A percentile compares a stretch with the other conserved stretches of the same genome.
Conservation (phyloP, 2,113 vertebrate species). For the Bubo scandiacus region DNA sequence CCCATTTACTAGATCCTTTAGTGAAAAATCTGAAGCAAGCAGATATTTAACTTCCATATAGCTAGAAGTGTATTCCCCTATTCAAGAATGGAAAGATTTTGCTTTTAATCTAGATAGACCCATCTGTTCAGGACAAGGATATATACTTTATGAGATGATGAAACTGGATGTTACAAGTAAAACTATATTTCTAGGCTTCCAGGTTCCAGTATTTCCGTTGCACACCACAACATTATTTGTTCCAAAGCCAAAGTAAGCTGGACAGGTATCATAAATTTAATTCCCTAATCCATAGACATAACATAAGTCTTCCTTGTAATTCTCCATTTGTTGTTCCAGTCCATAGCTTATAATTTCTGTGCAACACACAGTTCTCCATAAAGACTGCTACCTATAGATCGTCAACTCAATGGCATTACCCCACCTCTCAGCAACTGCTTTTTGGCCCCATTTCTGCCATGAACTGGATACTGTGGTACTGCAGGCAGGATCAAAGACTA, state of each 20-base stretch:
- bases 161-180: not conserved
- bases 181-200: not conserved
- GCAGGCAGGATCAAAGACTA: not conserved
- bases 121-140: not conserved
- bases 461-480: not conserved
- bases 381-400: not conserved
- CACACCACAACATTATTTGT: not conserved
- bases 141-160: not conserved
- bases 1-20: not conserved
- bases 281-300: not conserved
- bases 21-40: not conserved
- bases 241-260: not conserved
- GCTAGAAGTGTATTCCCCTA: not conserved
- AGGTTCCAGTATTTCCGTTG: not conserved
- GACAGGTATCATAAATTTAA: not conserved
- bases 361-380: not conserved
- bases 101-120: not conserved
- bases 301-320: not conserved
- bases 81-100: not conserved
- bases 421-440: not conserved
- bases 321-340: not conserved
- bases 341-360: not conserved
- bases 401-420: no score
- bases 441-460: not conserved
- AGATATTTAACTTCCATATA: not conserved